Evolutionary conservation across 2,888 invertebrate genomes (phyloP).

Genomic region (Gortyna flavago): DNA sequence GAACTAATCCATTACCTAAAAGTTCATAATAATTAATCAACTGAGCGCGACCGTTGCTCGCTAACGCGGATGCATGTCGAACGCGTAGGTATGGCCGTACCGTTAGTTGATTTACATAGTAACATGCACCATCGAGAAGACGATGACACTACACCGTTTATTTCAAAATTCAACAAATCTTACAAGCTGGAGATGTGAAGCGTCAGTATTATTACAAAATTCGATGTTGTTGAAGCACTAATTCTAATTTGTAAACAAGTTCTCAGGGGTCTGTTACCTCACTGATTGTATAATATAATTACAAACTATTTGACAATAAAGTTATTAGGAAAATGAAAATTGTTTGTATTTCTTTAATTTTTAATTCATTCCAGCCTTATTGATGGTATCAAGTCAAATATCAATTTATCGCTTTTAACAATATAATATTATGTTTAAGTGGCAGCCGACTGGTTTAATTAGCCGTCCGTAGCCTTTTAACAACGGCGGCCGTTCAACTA

Average conservation of each 20-base stretch:
- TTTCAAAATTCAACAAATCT: conserved; percentile 46
- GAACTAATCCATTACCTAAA: background rate
- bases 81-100: background rate
- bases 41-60: background rate
- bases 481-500: no score
- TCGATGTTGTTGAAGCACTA: conserved; percentile 82
- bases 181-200: conserved; percentile 44
- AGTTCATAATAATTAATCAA: background rate
- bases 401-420: background rate
- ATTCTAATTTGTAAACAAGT: conserved; percentile 75
- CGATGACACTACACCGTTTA: conserved; percentile 31
- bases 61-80: background rate
- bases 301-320: conserved; percentile 85
- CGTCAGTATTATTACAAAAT: conserved; percentile 80
- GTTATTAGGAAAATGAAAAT: conserved; percentile 75
- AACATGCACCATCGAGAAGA: conserved; percentile 33
- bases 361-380: conserved; percentile 40
- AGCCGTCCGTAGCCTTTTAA: no score
- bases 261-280: conserved; percentile 77
- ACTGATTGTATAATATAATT: conserved; percentile 75
- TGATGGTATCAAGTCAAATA: conserved; percentile 8
- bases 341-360: conserved; percentile 55
- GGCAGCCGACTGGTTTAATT: no score
- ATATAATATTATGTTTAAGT: no score
- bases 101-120: conserved; percentile 45